Base-by-base conservation (phyloP, 2,797 vertebrate species). In the Pseudomugil gertrudae region DNA sequence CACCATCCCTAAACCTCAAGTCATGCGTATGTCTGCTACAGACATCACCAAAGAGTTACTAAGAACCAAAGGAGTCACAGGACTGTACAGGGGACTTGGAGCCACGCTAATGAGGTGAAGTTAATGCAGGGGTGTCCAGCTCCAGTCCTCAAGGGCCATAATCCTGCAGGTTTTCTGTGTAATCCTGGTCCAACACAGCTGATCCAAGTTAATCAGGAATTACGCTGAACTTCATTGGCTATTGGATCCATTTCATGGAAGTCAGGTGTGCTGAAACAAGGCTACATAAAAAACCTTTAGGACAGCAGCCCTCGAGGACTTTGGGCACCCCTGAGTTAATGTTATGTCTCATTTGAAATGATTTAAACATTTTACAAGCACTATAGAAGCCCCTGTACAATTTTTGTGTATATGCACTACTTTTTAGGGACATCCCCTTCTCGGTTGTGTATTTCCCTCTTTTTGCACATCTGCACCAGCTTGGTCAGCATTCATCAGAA, bases 361-460 rank as follows among this genome's bases (percentile, higher is more conserved):
- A 45, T 21, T 21, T 9, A 45, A 45, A 6, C 8, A 45, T 45
- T n/a, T 45, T 45, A 10, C 43, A 21, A 10, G 19, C 43, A 45
- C 7, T 21, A 9, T n/a, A 9, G n/a, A n/a, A n/a, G 19, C 0
- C 30, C 3, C 55, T 11, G 30, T 38, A 6, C 35, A 38, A 21
- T 3, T 33, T 11, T 62, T 0, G 69, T 64, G 59, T 5, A 56
- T 58, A 40, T 17, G 40, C 8, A n/a, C 19, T n/a, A 8, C 35
- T 60, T 72, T 69, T 63, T 78, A 96, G 95, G 84, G 95, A 96
- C 81, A 94, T 96, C 59, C 95, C 95, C 0, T 96, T 96, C 80
- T 95, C 95, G 0, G 75, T 95, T 5, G 84, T 96, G 63, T 96
- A 96, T 82, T 96, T 96, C 59, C 95, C 95, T 3, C 89, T 96